These are phyloP conservation scores for Todus mexicanus DNA, from an alignment of 2,797 vertebrate species.

Conservation along the genomic window DNA sequence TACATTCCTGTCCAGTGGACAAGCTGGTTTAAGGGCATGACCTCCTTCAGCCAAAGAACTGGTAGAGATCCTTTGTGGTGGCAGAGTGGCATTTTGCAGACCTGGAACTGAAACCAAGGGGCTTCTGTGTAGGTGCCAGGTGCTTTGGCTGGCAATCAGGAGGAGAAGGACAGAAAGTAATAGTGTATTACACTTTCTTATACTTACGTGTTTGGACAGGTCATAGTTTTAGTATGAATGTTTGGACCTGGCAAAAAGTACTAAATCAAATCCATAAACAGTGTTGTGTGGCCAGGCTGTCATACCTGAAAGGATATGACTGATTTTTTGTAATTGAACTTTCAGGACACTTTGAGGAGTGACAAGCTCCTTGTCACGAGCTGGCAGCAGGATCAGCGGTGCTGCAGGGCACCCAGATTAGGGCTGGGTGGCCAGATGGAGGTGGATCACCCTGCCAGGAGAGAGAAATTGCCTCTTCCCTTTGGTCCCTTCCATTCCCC, in stretches of 20 bases:
- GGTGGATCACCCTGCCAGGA: neutral
- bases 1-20: neutral
- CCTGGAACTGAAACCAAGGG: neutral
- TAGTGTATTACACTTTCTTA: neutral
- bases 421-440: fast-evolving
- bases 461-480: neutral
- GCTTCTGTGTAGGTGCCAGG: neutral
- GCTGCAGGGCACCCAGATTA: neutral
- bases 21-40: neutral
- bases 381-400: neutral
- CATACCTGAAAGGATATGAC: neutral
- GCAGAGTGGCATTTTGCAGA: neutral
- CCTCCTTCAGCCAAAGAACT: neutral
- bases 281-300: neutral
- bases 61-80: neutral
- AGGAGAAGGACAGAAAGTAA: neutral
- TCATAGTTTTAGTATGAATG: neutral
- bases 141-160: neutral
- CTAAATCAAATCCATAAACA: neutral
- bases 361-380: neutral
- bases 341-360: neutral
- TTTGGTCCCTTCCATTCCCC: neutral
- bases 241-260: neutral
- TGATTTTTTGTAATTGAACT: neutral
- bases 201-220: neutral